Evolutionary conservation across 2,888 invertebrate genomes (phyloP).

Genomic region (Brachyopa scutellaris): DNA sequence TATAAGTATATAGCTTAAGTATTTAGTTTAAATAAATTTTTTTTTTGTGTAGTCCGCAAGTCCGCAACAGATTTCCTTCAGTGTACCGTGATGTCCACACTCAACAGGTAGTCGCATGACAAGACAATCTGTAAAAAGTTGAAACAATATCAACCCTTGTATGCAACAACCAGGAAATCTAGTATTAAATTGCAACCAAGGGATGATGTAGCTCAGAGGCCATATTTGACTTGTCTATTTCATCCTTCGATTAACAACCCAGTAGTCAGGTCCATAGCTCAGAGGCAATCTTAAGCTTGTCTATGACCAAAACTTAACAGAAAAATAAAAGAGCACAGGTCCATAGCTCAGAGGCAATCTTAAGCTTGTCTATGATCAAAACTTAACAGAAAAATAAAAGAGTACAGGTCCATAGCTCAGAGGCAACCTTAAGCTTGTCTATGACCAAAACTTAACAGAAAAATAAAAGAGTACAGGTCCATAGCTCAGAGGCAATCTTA

Average conservation of each 20-base stretch:
- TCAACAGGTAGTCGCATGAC: neutral
- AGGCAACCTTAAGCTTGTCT: neutral
- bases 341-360: neutral
- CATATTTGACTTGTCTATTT: neutral
- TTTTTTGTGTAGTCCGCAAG: too few species aligned
- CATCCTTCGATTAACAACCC: neutral
- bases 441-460: neutral
- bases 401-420: neutral
- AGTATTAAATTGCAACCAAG: neutral
- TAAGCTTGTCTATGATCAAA: neutral
- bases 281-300: too few species aligned
- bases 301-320: neutral
- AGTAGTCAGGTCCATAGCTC: neutral
- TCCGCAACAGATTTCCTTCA: neutral
- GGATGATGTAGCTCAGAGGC: neutral
- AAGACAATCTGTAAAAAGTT: neutral
- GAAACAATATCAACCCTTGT: neutral
- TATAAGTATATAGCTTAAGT: neutral
- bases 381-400: neutral
- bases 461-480: neutral
- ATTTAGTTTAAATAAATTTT: too few species aligned
- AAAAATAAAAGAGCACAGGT: neutral
- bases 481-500: too few species aligned
- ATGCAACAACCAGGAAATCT: neutral
- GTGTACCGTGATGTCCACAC: neutral